Evolutionary conservation across 2,797 vertebrate species (phyloP).

Genomic region (Hemitrygon akajei): DNA sequence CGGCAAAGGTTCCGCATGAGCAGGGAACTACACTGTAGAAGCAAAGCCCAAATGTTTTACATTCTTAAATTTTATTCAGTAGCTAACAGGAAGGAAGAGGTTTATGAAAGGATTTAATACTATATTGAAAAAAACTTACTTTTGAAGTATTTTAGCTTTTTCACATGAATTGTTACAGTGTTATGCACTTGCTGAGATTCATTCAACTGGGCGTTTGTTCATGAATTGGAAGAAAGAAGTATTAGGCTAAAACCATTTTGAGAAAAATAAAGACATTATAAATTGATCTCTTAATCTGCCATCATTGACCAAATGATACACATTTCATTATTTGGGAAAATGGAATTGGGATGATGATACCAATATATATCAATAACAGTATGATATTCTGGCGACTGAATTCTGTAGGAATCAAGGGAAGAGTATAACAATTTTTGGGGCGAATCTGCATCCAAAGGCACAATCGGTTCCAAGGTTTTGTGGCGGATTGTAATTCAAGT

Average conservation of each 20-base stretch:
- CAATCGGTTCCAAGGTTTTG: background rate
- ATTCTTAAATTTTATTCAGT: background rate
- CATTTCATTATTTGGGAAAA: background rate
- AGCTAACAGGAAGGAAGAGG: background rate
- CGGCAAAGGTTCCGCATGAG: conserved; percentile 12
- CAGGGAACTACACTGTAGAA: background rate
- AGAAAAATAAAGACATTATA: too few species aligned
- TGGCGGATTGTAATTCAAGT: background rate
- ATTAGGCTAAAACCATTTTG: background rate
- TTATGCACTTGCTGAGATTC: background rate
- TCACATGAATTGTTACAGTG: background rate
- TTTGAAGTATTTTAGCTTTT: background rate
- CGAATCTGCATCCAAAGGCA: background rate
- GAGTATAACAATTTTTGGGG: background rate
- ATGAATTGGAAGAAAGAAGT: background rate
- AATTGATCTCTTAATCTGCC: background rate
- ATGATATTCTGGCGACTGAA: background rate
- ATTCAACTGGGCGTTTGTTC: background rate
- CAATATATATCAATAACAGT: background rate
- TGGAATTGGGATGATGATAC: background rate
- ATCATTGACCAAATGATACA: background rate
- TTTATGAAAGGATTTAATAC: background rate
- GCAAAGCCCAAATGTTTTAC: background rate
- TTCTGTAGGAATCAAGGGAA: background rate
- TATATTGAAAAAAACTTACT: background rate